Evolutionary conservation across 1,140 invertebrate species (phyloP).

Genomic region (Drosophila varians): DNA sequence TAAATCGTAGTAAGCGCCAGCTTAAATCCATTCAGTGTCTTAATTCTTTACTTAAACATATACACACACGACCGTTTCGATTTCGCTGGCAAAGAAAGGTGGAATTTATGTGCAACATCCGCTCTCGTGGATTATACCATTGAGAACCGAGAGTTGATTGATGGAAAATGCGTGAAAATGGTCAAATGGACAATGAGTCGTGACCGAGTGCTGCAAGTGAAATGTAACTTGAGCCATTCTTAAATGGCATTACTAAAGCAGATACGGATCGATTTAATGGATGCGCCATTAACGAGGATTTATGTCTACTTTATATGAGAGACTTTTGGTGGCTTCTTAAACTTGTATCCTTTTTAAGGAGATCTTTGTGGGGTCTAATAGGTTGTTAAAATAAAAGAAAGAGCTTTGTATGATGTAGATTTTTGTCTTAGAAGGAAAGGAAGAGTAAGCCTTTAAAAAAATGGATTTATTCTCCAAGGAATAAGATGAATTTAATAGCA

Average conservation of each 20-base stretch:
- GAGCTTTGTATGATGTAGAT: no score
- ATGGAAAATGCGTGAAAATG: constrained; percentile 40
- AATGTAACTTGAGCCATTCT: constrained; percentile 5
- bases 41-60: constrained; percentile 36
- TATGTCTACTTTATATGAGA: not conserved
- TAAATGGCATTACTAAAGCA: not conserved
- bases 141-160: constrained; percentile 43
- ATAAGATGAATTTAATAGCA: no score
- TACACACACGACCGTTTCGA: constrained; percentile 14
- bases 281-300: not conserved
- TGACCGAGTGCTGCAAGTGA: constrained; percentile 6
- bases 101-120: constrained; percentile 45
- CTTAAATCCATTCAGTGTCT: constrained; percentile 11
- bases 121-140: constrained; percentile 39
- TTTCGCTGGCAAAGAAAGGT: constrained; percentile 46
- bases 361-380: no score
- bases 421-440: no score
- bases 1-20: constrained; percentile 5
- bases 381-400: no score
- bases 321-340: not conserved
- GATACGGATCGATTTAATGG: not conserved
- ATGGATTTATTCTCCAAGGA: no score
- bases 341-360: not conserved
- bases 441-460: no score
- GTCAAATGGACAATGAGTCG: constrained; percentile 8